phyloP scores from a whole-genome alignment of 92 coral and sea anemone species.

The Actinostola sp. region DNA sequence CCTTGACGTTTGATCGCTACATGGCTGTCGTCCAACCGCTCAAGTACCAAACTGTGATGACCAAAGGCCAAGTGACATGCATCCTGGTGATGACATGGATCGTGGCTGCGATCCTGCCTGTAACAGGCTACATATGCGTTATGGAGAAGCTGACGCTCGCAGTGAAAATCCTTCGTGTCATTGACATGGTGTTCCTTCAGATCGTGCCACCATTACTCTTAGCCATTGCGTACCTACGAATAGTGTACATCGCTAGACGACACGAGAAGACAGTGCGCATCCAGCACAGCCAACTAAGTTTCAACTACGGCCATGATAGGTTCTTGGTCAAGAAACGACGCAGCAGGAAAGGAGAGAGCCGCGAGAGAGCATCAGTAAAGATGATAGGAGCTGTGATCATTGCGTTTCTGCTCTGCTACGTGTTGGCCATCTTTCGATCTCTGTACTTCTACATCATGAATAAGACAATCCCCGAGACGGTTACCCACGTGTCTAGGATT shows the following conservation, averaged over 20 bases:
- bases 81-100: constrained; percentile 20
- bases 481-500: constrained; percentile 19
- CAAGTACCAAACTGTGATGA: constrained; percentile 10
- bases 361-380: constrained; percentile 32
- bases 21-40: constrained; percentile 70
- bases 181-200: constrained; percentile 30
- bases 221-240: constrained; percentile 28
- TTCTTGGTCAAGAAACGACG: neutral
- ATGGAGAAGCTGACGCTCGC: neutral
- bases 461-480: neutral
- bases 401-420: constrained; percentile 32
- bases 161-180: neutral
- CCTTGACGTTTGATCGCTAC: constrained; percentile 73
- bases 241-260: constrained; percentile 42
- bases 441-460: neutral
- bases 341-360: constrained; percentile 8
- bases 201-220: constrained; percentile 40
- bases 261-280: constrained; percentile 36
- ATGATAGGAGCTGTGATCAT: constrained; percentile 34
- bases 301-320: constrained; percentile 40
- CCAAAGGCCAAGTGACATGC: neutral
- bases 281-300: constrained; percentile 47
- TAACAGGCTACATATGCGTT: constrained; percentile 3
- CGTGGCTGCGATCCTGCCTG: constrained; percentile 16
- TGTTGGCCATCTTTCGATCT: constrained; percentile 14